These are phyloP conservation scores for Pseudococcus jackbeardsleyi DNA, from an alignment of 2,888 invertebrate genomes.

Conservation along the genomic window DNA sequence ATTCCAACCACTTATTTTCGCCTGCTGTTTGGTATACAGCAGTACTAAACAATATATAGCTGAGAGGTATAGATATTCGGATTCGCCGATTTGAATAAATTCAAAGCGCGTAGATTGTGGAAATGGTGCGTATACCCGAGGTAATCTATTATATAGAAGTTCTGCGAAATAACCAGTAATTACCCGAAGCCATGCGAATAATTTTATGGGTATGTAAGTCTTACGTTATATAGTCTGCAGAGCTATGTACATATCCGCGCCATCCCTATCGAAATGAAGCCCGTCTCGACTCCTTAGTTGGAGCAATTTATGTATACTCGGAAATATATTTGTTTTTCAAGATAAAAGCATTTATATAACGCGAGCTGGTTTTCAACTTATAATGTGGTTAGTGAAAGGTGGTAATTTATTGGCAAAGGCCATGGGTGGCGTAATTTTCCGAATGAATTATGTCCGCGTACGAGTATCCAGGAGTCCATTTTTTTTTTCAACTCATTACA, in stretches of 20 bases:
- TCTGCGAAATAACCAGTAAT: constrained; percentile 16
- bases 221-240: no score
- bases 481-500: not conserved
- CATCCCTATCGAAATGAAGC: not conserved
- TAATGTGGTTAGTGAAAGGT: not conserved
- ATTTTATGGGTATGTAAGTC: not conserved
- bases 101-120: not conserved
- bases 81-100: constrained; percentile 20
- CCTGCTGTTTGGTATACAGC: not conserved
- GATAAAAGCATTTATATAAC: not conserved
- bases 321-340: not conserved
- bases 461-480: not conserved
- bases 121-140: constrained; percentile 2
- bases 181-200: constrained; percentile 20
- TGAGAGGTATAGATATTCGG: not conserved
- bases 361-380: not conserved
- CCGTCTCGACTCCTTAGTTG: not conserved
- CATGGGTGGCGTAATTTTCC: not conserved
- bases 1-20: not conserved
- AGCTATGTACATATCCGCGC: not conserved
- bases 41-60: not conserved
- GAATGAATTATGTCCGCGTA: not conserved
- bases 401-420: not conserved
- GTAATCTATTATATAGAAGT: not conserved
- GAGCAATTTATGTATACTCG: not conserved